Evolutionary conservation across 2,797 vertebrate species (phyloP).

Genomic region (Chelonia mydas): DNA sequence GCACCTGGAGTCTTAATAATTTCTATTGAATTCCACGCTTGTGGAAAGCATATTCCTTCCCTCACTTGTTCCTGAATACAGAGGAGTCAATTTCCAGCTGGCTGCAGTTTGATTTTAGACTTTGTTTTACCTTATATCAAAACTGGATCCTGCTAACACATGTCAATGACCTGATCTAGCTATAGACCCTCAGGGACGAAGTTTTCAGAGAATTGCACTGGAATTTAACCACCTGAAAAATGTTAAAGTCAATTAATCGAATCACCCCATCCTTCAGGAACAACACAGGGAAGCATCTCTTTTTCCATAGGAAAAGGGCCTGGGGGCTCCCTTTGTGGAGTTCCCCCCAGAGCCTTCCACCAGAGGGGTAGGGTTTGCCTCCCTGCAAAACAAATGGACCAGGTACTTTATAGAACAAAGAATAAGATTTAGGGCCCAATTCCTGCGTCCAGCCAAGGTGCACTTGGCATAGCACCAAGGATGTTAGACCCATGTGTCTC

Average conservation of each 20-base stretch:
- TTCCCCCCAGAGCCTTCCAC: background rate
- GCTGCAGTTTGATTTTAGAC: conserved; percentile 2
- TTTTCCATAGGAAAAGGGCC: conserved; percentile 18
- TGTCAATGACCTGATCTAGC: conserved; percentile 28
- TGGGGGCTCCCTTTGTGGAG: conserved; percentile 15
- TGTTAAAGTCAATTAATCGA: conserved; percentile 37
- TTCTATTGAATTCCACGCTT: background rate
- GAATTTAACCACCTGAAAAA: conserved; percentile 31
- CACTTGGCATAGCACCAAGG: background rate
- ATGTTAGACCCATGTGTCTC: background rate
- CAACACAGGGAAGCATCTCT: background rate
- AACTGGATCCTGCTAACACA: conserved; percentile 6
- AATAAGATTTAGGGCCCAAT: background rate
- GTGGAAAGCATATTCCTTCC: background rate
- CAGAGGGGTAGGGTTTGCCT: background rate
- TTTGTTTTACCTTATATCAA: conserved; percentile 35
- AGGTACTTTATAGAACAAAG: conserved; percentile 17
- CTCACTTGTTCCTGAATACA: background rate
- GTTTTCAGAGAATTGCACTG: conserved; percentile 27
- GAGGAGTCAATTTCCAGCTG: background rate
- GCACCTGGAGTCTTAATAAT: background rate
- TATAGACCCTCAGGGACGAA: conserved; percentile 37
- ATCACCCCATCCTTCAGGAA: background rate
- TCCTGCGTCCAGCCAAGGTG: background rate
- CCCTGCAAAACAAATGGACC: background rate